Evolutionary conservation across 30 jellyfish, hydroid and myxozoan genomes (phyloP).

Genomic region (Hydractinia symbiolongicarpus): DNA sequence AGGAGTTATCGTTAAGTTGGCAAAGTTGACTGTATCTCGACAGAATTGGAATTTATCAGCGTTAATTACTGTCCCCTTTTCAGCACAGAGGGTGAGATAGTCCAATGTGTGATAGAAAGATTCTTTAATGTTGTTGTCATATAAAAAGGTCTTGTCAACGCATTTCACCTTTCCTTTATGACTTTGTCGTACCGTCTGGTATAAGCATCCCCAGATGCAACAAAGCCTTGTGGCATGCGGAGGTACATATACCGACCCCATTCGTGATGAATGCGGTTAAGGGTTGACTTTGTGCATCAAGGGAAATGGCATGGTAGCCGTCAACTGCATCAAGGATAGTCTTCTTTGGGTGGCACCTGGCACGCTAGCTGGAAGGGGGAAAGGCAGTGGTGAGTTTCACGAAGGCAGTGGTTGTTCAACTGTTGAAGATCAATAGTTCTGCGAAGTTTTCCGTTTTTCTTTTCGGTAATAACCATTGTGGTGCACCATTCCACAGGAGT

Average conservation of each 20-base stretch:
- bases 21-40: constrained; percentile 44
- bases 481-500: constrained; percentile 17
- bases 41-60: constrained; percentile 38
- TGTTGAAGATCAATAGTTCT: constrained; percentile 16
- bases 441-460: constrained; percentile 34
- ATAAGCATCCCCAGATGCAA: not conserved
- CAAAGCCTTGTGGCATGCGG: not conserved
- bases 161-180: not conserved
- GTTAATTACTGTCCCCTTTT: constrained; percentile 36
- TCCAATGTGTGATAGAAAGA: constrained; percentile 19
- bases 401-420: not conserved
- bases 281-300: not conserved
- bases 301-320: constrained; percentile 7
- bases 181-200: not conserved
- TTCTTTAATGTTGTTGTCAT: not conserved
- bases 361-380: constrained; percentile 26
- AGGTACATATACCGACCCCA: too few relatives aligned
- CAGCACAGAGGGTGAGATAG: constrained; percentile 2
- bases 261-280: not conserved
- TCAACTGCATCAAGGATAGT: constrained; percentile 6
- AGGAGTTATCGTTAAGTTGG: constrained; percentile 41
- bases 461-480: constrained; percentile 26
- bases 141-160: constrained; percentile 23
- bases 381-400: constrained; percentile 56
- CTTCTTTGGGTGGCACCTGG: not conserved